A percentile compares a stretch with the other conserved stretches of the same genome.
These are phyloP conservation scores for Coluber constrictor DNA, from an alignment of 2,797 vertebrate genomes.

Conservation along the genomic window DNA sequence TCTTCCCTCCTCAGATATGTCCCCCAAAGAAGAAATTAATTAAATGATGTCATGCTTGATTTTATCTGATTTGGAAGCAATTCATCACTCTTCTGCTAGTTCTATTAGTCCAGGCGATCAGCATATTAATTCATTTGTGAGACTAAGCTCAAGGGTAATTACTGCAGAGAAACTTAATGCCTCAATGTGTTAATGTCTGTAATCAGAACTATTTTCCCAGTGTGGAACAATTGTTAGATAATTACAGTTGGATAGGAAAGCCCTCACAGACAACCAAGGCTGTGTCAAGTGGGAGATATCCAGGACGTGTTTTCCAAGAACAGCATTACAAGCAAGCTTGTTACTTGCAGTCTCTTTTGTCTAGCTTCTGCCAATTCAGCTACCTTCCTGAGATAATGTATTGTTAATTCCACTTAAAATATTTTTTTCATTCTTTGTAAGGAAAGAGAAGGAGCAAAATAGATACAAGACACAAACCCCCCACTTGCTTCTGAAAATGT, in stretches of 20 bases:
- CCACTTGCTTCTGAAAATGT: slow-evolving; percentile 16
- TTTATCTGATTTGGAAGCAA: slow-evolving; percentile 87
- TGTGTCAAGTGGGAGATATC: slow-evolving; percentile 64
- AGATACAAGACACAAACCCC: slow-evolving; percentile 20
- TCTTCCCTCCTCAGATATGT: slow-evolving; percentile 37
- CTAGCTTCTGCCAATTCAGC: neutral
- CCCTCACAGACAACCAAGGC: slow-evolving; percentile 62
- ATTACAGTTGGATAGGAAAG: slow-evolving; percentile 72
- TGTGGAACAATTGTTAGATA: slow-evolving; percentile 73
- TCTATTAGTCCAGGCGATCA: slow-evolving; percentile 72
- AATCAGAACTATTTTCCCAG: slow-evolving; percentile 76
- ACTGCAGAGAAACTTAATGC: slow-evolving; percentile 71
- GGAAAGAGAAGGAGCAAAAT: neutral
- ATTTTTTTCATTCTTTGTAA: slow-evolving; percentile 35
- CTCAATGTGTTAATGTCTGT: slow-evolving; percentile 74
- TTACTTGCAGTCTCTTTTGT: slow-evolving; percentile 27
- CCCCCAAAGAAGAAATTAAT: slow-evolving; percentile 79
- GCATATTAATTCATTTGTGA: slow-evolving; percentile 80
- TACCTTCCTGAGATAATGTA: slow-evolving; percentile 10
- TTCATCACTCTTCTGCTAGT: slow-evolving; percentile 82
- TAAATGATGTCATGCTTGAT: slow-evolving; percentile 85
- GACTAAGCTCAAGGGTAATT: slow-evolving; percentile 80
- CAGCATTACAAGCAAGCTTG: slow-evolving; percentile 55
- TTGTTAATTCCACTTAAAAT: slow-evolving; percentile 45
- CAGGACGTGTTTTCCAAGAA: slow-evolving; percentile 58